Conservation (phyloP, 2,797 vertebrate species). For the Falco rusticolus region DNA sequence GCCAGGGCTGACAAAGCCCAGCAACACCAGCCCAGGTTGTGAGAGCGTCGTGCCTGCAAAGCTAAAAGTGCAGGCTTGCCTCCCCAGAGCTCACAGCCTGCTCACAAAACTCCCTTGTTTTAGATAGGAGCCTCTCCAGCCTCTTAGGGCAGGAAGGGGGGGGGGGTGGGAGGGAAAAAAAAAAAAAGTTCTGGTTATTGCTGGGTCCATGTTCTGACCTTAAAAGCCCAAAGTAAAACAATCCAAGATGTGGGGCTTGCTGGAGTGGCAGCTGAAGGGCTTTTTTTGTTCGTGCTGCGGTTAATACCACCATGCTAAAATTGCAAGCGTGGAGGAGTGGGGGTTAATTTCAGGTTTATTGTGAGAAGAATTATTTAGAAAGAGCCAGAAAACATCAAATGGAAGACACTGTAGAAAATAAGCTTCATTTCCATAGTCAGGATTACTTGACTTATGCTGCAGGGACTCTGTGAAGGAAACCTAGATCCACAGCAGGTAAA, state of each 20-base stretch:
- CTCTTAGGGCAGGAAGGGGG: neutral
- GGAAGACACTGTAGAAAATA: neutral
- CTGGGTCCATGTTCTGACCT: neutral
- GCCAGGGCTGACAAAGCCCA: constrained; percentile 22
- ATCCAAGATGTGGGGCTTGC: neutral
- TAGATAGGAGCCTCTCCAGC: neutral
- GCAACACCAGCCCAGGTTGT: constrained; percentile 32
- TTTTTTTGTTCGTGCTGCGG: neutral
- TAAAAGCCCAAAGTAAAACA: constrained; percentile 5
- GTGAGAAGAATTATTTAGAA: neutral
- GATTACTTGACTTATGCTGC: neutral
- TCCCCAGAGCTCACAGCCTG: neutral
- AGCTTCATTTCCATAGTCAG: neutral
- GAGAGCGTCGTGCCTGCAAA: neutral
- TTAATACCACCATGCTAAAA: neutral
- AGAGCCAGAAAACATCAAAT: neutral
- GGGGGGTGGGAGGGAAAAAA: neutral
- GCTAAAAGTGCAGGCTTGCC: neutral
- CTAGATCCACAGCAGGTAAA: neutral
- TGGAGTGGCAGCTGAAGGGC: neutral
- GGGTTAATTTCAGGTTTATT: constrained; percentile 14
- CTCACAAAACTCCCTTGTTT: neutral
- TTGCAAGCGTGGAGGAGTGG: neutral
- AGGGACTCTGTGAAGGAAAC: neutral
- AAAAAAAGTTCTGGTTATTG: neutral